phyloP scores from a whole-genome alignment of 2,113 vertebrate genomes.

The Platysteira castanea region DNA sequence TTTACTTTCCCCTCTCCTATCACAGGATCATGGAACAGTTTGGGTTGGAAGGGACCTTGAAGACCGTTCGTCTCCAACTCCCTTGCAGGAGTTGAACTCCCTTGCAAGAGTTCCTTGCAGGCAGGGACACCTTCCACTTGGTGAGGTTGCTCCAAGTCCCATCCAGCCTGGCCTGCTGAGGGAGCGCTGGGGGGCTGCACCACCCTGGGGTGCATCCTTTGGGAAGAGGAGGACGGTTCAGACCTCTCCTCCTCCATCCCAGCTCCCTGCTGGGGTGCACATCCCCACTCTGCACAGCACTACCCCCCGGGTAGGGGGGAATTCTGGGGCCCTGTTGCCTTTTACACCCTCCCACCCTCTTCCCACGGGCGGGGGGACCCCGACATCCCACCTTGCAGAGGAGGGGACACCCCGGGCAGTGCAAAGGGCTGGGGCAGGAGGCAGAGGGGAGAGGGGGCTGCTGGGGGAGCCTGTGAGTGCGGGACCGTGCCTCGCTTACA shows the following conservation, averaged over 20 bases:
- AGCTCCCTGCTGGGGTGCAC: background rate
- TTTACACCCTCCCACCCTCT: background rate
- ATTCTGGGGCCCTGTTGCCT: fast-evolving
- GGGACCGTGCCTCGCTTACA: constrained; percentile 46
- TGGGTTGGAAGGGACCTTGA: background rate
- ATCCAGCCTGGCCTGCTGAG: background rate
- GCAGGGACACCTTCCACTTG: background rate
- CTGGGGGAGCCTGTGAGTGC: fast-evolving
- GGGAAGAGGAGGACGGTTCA: background rate
- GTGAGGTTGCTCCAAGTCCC: background rate
- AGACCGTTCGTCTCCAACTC: background rate
- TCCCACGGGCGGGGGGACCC: fast-evolving
- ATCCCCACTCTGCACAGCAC: background rate
- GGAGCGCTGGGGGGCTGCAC: background rate
- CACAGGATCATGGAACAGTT: background rate
- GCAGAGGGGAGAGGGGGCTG: background rate
- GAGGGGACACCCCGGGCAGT: fast-evolving
- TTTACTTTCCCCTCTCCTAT: background rate
- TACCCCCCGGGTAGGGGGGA: background rate
- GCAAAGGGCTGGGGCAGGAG: background rate
- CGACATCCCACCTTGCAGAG: fast-evolving
- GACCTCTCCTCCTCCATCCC: background rate
- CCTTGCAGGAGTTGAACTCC: too few relatives aligned
- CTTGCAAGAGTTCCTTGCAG: too few relatives aligned
- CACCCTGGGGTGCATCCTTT: background rate